Conservation (phyloP, 1,140 invertebrate species). For the Drosophila bipectinata region DNA sequence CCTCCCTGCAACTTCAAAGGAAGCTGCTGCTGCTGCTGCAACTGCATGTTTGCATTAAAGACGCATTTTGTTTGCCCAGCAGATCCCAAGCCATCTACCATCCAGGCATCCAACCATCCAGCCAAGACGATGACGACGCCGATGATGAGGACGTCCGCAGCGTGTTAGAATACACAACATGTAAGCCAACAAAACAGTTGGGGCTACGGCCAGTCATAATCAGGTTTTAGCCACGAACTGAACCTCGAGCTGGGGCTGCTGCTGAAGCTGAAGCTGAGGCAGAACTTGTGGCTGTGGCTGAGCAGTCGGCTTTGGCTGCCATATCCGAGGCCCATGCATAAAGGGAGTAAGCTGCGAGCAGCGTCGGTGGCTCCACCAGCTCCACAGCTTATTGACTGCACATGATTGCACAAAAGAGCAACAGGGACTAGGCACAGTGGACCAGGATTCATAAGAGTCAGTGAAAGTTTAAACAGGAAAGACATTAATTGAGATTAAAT, state of each 20-base stretch:
- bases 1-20: constrained; percentile 59
- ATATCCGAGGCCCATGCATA: constrained; percentile 39
- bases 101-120: constrained; percentile 13
- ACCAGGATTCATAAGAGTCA: neutral
- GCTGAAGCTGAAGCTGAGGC: neutral
- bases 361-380: constrained; percentile 35
- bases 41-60: constrained; percentile 81
- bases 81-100: constrained; percentile 21
- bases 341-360: constrained; percentile 57
- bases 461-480: neutral
- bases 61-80: constrained; percentile 79
- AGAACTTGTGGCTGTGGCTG: constrained; percentile 5
- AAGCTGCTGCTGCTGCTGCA: constrained; percentile 62
- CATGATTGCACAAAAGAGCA: constrained; percentile 69
- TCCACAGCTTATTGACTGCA: constrained; percentile 61
- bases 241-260: constrained; percentile 10
- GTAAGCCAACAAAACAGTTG: constrained; percentile 66
- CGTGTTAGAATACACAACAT: constrained; percentile 82
- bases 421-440: constrained; percentile 33
- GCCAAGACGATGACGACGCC: constrained; percentile 35
- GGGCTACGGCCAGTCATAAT: constrained; percentile 70
- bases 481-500: neutral
- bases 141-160: constrained; percentile 67
- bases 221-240: constrained; percentile 68
- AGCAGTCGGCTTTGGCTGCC: constrained; percentile 4